Evolutionary conservation across 1,140 invertebrate species (phyloP).

Genomic region (Palaemon carinicauda): DNA sequence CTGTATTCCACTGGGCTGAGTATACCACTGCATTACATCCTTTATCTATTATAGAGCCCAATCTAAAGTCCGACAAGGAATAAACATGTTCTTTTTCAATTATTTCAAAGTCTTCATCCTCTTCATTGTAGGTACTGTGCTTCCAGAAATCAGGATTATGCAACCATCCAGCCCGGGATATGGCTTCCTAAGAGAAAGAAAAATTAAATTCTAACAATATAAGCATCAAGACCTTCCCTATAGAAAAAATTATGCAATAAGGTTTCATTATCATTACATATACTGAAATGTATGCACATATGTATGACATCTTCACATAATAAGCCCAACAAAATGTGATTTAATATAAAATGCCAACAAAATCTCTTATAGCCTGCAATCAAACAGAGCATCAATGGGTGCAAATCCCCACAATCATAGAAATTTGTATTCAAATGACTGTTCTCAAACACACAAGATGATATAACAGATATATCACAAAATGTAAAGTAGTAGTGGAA

Average conservation of each 20-base stretch:
- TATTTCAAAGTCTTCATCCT: neutral
- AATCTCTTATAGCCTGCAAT: no score
- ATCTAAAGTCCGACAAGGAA: slow-evolving; percentile 71
- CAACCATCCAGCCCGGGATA: slow-evolving; percentile 43
- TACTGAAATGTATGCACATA: no score
- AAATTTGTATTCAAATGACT: no score
- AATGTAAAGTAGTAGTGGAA: no score
- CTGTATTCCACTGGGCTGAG: slow-evolving; percentile 70
- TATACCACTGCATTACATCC: slow-evolving; percentile 86
- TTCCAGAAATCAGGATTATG: slow-evolving; percentile 41
- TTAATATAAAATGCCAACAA: no score
- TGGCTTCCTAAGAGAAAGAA: slow-evolving; percentile 9
- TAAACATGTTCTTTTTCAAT: slow-evolving; percentile 18
- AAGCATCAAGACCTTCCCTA: neutral
- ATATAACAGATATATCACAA: no score
- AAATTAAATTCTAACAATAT: neutral
- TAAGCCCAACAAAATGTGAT: no score
- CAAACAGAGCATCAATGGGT: no score
- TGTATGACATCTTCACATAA: no score
- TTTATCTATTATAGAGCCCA: slow-evolving; percentile 79
- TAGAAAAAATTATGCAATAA: neutral
- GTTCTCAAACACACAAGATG: no score
- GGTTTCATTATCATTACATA: neutral
- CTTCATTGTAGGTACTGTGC: neutral
- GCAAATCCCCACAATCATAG: no score